Evolutionary conservation across 2,797 vertebrate species (phyloP).

Genomic region (Chrysocyon brachyurus): DNA sequence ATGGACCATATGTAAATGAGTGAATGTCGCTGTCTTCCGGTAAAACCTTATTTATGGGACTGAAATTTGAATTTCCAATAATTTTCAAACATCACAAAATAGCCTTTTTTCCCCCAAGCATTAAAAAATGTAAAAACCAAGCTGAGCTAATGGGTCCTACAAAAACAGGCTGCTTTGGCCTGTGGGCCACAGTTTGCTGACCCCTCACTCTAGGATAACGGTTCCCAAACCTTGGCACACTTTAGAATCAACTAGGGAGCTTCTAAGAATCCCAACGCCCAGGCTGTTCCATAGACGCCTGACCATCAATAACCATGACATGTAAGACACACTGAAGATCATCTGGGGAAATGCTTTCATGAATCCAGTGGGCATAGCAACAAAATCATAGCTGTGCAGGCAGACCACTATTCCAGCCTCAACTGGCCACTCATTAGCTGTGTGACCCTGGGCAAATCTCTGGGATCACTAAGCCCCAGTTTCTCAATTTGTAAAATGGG

Average conservation of each 20-base stretch:
- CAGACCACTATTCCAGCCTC: neutral
- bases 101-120: neutral
- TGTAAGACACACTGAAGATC: neutral
- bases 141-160: neutral
- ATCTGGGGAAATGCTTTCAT: neutral
- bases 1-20: neutral
- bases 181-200: neutral
- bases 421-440: neutral
- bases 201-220: neutral
- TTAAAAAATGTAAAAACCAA: conserved; percentile 36
- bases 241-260: neutral
- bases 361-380: neutral
- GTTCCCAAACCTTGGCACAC: neutral
- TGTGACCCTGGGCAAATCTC: neutral
- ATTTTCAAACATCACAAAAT: neutral
- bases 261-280: neutral
- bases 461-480: neutral
- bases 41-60: neutral
- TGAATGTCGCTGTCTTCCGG: neutral
- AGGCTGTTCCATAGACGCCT: neutral
- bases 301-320: neutral
- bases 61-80: conserved; percentile 1
- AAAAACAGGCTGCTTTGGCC: neutral
- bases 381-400: neutral
- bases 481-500: neutral